These are phyloP conservation scores for Nephrotoma appendiculata DNA, from an alignment of 2,888 invertebrate species.

Conservation along the genomic window DNA sequence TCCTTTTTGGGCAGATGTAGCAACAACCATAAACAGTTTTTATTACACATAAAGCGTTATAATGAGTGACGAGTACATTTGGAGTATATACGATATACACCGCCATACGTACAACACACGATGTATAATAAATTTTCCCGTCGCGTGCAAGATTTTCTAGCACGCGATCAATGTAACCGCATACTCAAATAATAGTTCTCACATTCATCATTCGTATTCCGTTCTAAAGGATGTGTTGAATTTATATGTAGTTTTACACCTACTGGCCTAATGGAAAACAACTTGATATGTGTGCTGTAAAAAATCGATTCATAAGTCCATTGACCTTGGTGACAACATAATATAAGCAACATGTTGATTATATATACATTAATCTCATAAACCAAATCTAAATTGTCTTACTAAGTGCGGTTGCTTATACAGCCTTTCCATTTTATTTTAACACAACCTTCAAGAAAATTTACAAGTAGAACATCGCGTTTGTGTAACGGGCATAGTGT, in stretches of 20 bases:
- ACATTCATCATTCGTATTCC: not conserved
- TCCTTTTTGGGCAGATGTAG: not conserved
- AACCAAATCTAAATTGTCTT: not conserved
- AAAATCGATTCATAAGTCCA: not conserved
- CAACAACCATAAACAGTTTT: not conserved
- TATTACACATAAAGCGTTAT: not conserved
- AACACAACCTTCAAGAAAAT: not conserved
- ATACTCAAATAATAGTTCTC: not conserved
- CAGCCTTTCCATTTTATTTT: not conserved
- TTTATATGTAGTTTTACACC: not conserved
- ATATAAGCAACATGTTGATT: not conserved
- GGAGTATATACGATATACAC: not conserved
- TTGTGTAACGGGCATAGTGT: not conserved
- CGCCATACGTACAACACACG: not conserved
- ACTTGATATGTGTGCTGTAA: not conserved
- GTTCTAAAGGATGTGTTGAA: not conserved
- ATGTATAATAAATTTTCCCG: not conserved
- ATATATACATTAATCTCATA: not conserved
- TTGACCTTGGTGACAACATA: not conserved
- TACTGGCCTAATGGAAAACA: not conserved
- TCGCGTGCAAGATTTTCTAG: not conserved
- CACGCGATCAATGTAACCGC: not conserved
- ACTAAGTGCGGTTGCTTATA: not conserved
- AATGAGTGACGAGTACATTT: not conserved
- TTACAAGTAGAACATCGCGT: not conserved